A percentile compares a stretch with the other conserved stretches of the same genome.
Conservation (phyloP, 2,113 vertebrate species). For the Neogobius melanostomus region DNA sequence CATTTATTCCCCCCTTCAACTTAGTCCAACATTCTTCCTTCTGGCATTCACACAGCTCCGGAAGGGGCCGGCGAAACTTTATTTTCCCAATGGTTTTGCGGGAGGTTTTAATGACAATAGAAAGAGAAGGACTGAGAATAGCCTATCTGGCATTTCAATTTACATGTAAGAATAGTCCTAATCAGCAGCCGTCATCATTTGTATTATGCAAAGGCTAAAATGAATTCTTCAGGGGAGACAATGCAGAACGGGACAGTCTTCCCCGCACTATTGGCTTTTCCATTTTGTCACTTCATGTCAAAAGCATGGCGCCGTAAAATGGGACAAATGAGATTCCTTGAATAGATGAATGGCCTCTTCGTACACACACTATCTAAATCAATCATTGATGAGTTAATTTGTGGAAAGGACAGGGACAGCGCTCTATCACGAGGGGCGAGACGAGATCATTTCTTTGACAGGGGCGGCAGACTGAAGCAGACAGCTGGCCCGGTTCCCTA, state of each 20-base stretch:
- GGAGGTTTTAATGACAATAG: constrained; percentile 49
- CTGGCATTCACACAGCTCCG: constrained; percentile 46
- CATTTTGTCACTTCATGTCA: constrained; percentile 60
- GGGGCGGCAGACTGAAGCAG: constrained; percentile 30
- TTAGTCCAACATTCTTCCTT: constrained; percentile 43
- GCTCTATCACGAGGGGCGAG: constrained; percentile 47
- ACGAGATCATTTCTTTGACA: constrained; percentile 59
- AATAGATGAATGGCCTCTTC: constrained; percentile 69
- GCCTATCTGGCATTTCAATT: constrained; percentile 65
- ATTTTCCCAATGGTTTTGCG: constrained; percentile 45
- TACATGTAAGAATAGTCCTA: constrained; percentile 61
- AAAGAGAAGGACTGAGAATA: constrained; percentile 52
- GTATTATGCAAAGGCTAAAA: constrained; percentile 45
- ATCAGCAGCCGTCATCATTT: constrained; percentile 51
- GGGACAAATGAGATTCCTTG: constrained; percentile 66
- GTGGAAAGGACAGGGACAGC: constrained; percentile 40
- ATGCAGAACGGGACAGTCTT: constrained; percentile 50
- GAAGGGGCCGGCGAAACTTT: constrained; percentile 55
- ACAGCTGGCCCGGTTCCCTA: constrained; percentile 31
- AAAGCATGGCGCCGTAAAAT: constrained; percentile 63
- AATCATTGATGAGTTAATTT: constrained; percentile 70
- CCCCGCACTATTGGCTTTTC: constrained; percentile 56
- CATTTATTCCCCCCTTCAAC: constrained; percentile 36
- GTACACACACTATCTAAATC: constrained; percentile 68
- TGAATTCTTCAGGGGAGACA: constrained; percentile 50